Base-by-base conservation (phyloP, 2,113 vertebrate genomes). In the Ammodytes marinus region DNA sequence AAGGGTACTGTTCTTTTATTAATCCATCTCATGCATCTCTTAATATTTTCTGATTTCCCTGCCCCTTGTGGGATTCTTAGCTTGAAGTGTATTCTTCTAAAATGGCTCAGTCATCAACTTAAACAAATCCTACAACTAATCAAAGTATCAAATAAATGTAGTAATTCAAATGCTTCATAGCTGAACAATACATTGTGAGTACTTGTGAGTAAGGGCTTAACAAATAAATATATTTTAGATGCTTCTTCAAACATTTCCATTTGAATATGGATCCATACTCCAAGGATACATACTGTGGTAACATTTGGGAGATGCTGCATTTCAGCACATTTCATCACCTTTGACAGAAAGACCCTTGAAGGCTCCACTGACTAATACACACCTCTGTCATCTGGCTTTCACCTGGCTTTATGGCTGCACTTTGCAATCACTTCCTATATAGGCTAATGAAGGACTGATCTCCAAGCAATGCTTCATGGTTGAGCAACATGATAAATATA, bases 271-370 rank as follows among this genome's bases (percentile, higher is more conserved):
- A 57, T 15, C 35, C 65, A 9, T 40, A 59, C 58, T 35, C 58
- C 27, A 27, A 27, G 27, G 27, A 27, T 27, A 49, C 39, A n/a
- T 8, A 1, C 13, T 13, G 58, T 4, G 78, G 74, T 73, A 69
- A 77, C 49, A 61, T 39, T 27, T 53, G 43, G 17, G 79, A 69
- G 43, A 86, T 71, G 74, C 45, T 72, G 77, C 78, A 50, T 81
- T 85, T 90, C 80, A 77, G 61, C 52, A 60, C 64, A 79, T 84
- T 82, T 86, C 88, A 84, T 84, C 77, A 88, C 77, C 49, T 65
- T 35, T 57, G 49, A 72, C 42, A 58, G 73, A 49, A 27, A 50
- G 64, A 74, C 79, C n/a, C 6, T 40, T 49, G 68, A 47, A 40
- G 14, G 6, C 35, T 77, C 46, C 3, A 67, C 49, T 55, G 67